Evolutionary conservation across 2,888 invertebrate species (phyloP).

Genomic region (Zootermopsis nevadensis): DNA sequence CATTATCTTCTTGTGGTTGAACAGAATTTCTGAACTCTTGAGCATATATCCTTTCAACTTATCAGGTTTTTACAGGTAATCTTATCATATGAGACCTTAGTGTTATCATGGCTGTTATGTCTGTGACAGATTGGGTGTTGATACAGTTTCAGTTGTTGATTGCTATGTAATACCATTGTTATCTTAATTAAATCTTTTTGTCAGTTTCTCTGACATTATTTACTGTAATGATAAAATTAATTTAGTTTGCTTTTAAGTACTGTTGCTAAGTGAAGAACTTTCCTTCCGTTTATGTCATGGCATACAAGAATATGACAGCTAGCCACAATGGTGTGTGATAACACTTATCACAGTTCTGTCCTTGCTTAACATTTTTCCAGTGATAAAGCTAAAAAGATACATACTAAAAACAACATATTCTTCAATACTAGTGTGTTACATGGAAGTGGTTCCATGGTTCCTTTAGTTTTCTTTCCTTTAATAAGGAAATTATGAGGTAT

Average conservation of each 20-base stretch:
- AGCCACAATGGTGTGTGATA: not conserved
- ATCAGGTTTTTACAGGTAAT: too few species aligned
- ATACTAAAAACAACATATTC: too few species aligned
- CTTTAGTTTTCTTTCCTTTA: too few species aligned
- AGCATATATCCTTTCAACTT: too few species aligned
- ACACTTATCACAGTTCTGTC: not conserved
- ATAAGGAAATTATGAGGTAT: too few species aligned
- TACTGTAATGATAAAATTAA: not conserved
- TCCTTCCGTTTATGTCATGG: not conserved
- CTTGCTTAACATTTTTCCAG: slow-evolving; percentile 47
- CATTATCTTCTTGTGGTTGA: too few species aligned
- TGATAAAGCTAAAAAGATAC: not conserved
- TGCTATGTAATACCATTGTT: not conserved
- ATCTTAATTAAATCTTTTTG: not conserved
- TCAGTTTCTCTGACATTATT: not conserved
- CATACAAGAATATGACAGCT: not conserved
- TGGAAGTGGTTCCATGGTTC: too few species aligned
- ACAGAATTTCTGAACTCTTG: too few species aligned
- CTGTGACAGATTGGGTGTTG: not conserved
- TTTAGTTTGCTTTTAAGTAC: not conserved
- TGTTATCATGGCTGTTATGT: too few species aligned
- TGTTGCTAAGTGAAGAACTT: slow-evolving; percentile 5
- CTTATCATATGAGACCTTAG: too few species aligned
- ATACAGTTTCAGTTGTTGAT: not conserved
- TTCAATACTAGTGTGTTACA: too few species aligned